These are phyloP conservation scores for Dufourea novaeangliae DNA, from an alignment of 1,140 invertebrate species.

Conservation along the genomic window DNA sequence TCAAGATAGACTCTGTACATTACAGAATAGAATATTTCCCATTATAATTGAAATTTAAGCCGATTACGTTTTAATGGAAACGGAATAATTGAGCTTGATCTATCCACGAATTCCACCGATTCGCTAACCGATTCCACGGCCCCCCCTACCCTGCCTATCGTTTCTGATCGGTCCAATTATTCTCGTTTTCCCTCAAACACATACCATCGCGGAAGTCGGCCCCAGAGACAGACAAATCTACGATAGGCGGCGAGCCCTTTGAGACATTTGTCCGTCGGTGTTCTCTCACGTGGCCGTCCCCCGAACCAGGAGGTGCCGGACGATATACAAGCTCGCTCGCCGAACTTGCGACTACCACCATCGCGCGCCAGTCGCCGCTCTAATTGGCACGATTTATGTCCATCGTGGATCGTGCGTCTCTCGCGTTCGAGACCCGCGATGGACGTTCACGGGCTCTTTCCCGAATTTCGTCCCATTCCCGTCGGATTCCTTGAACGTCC, in stretches of 20 bases:
- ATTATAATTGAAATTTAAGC: too few species aligned
- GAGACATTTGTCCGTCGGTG: constrained; percentile 54
- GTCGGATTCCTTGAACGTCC: too few species aligned
- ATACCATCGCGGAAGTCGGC: background rate
- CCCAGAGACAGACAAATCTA: constrained; percentile 38
- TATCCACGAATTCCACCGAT: too few species aligned
- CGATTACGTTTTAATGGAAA: too few species aligned
- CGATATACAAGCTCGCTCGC: constrained; percentile 50
- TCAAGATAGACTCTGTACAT: too few species aligned
- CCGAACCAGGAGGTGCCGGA: constrained; percentile 29
- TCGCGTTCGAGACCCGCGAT: constrained; percentile 54
- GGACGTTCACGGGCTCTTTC: constrained; percentile 16
- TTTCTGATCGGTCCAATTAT: constrained; percentile 10
- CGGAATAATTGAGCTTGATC: too few species aligned
- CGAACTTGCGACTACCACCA: constrained; percentile 54
- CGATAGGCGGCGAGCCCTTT: constrained; percentile 49
- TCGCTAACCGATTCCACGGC: too few species aligned
- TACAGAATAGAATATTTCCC: too few species aligned
- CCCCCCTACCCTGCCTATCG: too few species aligned
- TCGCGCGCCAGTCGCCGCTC: constrained; percentile 65
- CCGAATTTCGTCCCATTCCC: constrained; percentile 35
- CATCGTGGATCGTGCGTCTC: constrained; percentile 65
- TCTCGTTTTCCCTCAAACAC: background rate
- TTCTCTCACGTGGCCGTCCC: constrained; percentile 53
- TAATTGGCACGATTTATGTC: constrained; percentile 79